Percentiles rank a stretch among this genome's conserved stretches.
Conservation (phyloP, 2,888 invertebrate species). For the Epirrhoe alternata region DNA sequence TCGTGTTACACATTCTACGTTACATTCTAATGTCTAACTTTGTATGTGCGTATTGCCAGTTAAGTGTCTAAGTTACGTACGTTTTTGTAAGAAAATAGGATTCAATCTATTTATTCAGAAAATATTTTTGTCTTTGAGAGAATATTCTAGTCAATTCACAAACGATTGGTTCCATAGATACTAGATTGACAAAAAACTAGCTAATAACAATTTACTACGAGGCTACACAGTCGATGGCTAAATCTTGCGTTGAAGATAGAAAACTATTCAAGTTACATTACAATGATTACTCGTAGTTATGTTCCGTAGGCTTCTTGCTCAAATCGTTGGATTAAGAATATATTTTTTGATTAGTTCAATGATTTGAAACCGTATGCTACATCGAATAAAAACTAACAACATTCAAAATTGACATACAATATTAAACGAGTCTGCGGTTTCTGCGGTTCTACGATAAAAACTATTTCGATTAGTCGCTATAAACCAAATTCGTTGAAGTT, state of each 20-base stretch:
- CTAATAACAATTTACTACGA: slow-evolving; percentile 72
- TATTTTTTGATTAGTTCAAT: slow-evolving; percentile 64
- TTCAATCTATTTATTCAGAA: slow-evolving; percentile 74
- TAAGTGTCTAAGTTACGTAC: slow-evolving; percentile 74
- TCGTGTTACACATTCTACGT: slow-evolving; percentile 50
- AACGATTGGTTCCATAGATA: slow-evolving; percentile 72
- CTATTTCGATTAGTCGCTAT: slow-evolving; percentile 55
- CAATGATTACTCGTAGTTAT: slow-evolving; percentile 12
- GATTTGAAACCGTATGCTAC: slow-evolving; percentile 71
- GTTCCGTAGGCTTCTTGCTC: slow-evolving; percentile 19
- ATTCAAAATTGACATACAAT: slow-evolving; percentile 57
- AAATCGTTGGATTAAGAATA: slow-evolving; percentile 64
- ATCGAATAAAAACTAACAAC: slow-evolving; percentile 59
- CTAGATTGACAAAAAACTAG: slow-evolving; percentile 68
- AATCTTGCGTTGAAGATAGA: slow-evolving; percentile 58
- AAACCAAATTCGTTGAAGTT: slow-evolving; percentile 72
- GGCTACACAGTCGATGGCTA: slow-evolving; percentile 76
- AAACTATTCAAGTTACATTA: slow-evolving; percentile 55
- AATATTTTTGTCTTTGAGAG: slow-evolving; percentile 74
- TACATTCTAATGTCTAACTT: slow-evolving; percentile 59
- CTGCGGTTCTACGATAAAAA: slow-evolving; percentile 55
- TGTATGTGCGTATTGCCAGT: slow-evolving; percentile 78
- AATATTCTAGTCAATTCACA: slow-evolving; percentile 68
- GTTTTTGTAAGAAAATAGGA: slow-evolving; percentile 82
- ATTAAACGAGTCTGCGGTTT: slow-evolving; percentile 55